Conservation (phyloP, 2,888 invertebrate genomes). For the Empis livida region DNA sequence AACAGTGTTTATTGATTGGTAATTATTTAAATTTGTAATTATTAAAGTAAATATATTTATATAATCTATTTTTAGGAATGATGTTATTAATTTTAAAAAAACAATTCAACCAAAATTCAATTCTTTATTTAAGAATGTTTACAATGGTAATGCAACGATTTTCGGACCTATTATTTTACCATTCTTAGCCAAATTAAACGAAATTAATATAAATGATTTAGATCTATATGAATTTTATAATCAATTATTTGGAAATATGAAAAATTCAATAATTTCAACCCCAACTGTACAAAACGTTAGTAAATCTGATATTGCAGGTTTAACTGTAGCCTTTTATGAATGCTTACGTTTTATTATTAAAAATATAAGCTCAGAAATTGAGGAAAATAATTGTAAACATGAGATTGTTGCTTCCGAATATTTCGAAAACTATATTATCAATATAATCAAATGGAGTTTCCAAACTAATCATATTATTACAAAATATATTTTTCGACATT, state of each 20-base stretch:
- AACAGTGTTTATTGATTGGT: constrained; percentile 40
- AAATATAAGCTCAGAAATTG: constrained; percentile 33
- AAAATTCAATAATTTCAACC: constrained; percentile 46
- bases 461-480: constrained; percentile 28
- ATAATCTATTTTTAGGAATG: constrained; percentile 19
- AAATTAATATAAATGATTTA: constrained; percentile 17
- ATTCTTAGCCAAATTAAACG: constrained; percentile 50
- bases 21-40: constrained; percentile 7
- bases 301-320: constrained; percentile 52
- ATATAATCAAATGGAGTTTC: constrained; percentile 38
- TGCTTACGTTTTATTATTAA: constrained; percentile 53
- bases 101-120: constrained; percentile 59
- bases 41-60: neutral
- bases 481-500: constrained; percentile 39
- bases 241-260: constrained; percentile 55
- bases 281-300: constrained; percentile 40
- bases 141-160: constrained; percentile 60
- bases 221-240: constrained; percentile 41
- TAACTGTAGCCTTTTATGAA: constrained; percentile 57
- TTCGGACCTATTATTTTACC: constrained; percentile 65
- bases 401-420: constrained; percentile 15
- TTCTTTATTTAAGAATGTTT: constrained; percentile 52
- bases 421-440: constrained; percentile 22
- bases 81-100: constrained; percentile 57
- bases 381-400: constrained; percentile 7